Conservation (phyloP, 1,140 invertebrate genomes). For the Eriosoma lanigerum region DNA sequence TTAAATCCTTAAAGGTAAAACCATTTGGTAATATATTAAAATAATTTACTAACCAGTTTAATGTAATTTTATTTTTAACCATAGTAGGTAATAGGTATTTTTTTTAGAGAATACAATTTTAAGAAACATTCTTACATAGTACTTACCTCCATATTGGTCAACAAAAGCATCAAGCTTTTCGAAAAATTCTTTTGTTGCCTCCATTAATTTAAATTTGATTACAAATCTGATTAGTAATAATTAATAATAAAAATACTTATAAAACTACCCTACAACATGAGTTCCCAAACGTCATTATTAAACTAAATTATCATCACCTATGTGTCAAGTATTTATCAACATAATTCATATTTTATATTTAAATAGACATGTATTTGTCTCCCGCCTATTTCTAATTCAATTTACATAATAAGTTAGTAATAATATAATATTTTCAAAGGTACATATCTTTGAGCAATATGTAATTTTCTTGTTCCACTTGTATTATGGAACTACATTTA, state of each 20-base stretch:
- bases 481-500: not conserved
- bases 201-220: slow-evolving; percentile 10
- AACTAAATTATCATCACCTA: slow-evolving; percentile 20
- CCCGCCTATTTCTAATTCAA: slow-evolving; percentile 13
- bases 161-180: slow-evolving; percentile 37
- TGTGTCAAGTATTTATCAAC: not conserved
- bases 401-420: slow-evolving; percentile 25
- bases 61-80: no score
- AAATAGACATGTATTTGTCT: slow-evolving; percentile 22
- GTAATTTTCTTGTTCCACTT: slow-evolving; percentile 6
- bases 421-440: not conserved
- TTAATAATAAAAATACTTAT: slow-evolving; percentile 7
- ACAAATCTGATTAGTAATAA: not conserved
- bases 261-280: slow-evolving; percentile 18
- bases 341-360: slow-evolving; percentile 24
- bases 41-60: no score
- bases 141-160: slow-evolving; percentile 41
- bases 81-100: no score
- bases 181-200: slow-evolving; percentile 40
- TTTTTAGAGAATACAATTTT: no score
- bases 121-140: no score
- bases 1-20: no score
- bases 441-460: slow-evolving; percentile 19
- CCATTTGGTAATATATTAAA: no score
- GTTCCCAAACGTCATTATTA: not conserved